These are phyloP conservation scores for Grantiella picta DNA, from an alignment of 2,113 vertebrate genomes.

Conservation along the genomic window DNA sequence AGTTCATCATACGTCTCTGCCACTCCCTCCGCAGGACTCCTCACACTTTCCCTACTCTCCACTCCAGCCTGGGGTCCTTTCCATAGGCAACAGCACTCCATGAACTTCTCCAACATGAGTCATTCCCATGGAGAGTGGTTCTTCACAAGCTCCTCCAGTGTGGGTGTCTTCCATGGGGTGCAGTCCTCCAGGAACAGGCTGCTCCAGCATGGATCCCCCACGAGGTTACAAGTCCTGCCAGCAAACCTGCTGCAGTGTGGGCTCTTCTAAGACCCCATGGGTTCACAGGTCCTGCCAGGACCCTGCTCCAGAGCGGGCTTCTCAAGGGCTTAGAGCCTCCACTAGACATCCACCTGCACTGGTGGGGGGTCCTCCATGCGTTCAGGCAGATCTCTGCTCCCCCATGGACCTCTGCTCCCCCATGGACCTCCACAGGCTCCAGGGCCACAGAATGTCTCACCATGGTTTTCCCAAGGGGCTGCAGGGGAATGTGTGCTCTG, in stretches of 20 bases:
- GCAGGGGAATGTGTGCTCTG: fast-evolving
- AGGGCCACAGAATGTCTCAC: neutral
- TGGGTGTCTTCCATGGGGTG: neutral
- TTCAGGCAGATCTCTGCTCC: neutral
- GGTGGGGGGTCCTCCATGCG: too few relatives aligned
- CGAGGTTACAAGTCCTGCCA: neutral
- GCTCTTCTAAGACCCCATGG: neutral
- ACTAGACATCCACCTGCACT: neutral
- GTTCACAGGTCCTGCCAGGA: neutral
- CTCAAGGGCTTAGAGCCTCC: neutral
- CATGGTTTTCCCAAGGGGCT: neutral
- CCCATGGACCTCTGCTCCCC: neutral
- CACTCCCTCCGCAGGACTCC: neutral
- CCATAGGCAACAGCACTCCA: neutral
- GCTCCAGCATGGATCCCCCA: fast-evolving
- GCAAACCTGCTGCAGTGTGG: neutral
- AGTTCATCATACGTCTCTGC: fast-evolving
- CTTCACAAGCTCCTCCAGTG: neutral
- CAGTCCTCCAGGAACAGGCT: neutral
- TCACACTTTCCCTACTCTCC: neutral
- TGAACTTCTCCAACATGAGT: neutral
- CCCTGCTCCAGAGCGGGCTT: neutral
- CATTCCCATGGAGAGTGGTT: neutral
- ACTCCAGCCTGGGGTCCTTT: neutral
- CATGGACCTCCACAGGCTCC: too few relatives aligned